A percentile compares a stretch with the other conserved stretches of the same genome.
Evolutionary conservation across 2,797 vertebrate species (phyloP).

Genomic region (Leptoclinus maculatus): DNA sequence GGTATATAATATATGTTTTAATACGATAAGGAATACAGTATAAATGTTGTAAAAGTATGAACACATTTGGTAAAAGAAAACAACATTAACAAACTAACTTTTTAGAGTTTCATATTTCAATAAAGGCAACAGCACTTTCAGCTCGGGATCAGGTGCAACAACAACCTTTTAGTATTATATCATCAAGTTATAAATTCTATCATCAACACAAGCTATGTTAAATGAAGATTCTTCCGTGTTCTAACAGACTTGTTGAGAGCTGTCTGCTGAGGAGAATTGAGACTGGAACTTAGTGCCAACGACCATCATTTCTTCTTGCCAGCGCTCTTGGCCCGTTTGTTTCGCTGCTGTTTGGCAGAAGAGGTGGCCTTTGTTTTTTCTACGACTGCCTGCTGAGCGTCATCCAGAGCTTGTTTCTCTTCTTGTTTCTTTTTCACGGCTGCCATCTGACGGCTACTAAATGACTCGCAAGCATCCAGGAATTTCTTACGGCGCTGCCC

Average conservation of each 20-base stretch:
- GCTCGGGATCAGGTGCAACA: background rate
- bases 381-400: slow-evolving; percentile 51
- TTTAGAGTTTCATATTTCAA: background rate
- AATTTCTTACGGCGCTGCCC: slow-evolving; percentile 76
- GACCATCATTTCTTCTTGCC: slow-evolving; percentile 82
- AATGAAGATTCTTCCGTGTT: slow-evolving; percentile 23
- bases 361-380: slow-evolving; percentile 66
- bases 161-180: slow-evolving; percentile 25
- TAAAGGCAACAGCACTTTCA: background rate
- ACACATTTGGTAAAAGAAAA: background rate
- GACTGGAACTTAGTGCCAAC: slow-evolving; percentile 17
- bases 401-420: slow-evolving; percentile 73
- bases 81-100: background rate
- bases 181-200: slow-evolving; percentile 4
- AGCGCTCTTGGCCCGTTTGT: slow-evolving; percentile 70
- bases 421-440: slow-evolving; percentile 73
- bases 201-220: background rate
- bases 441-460: slow-evolving; percentile 77
- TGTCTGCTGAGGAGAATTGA: slow-evolving; percentile 37
- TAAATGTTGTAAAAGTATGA: background rate
- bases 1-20: background rate
- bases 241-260: slow-evolving; percentile 43
- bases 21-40: background rate
- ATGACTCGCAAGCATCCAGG: slow-evolving; percentile 75
- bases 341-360: slow-evolving; percentile 32